Evolutionary conservation across 2,113 vertebrate genomes (phyloP).

Genomic region (Manacus vitellinus): DNA sequence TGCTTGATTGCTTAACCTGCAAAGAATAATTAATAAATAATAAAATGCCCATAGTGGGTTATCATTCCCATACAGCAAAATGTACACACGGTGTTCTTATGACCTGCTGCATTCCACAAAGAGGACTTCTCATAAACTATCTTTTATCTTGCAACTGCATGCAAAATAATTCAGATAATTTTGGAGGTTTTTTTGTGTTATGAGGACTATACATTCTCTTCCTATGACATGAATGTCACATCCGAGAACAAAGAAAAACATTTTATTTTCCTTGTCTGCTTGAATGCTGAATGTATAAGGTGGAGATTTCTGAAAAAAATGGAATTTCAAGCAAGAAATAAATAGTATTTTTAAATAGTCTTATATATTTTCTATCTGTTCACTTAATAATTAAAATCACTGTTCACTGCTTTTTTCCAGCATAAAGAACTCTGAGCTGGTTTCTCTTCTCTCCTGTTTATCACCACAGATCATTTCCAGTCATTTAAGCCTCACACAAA

Average conservation of each 20-base stretch:
- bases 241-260: background rate
- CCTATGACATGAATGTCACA: background rate
- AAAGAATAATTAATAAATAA: conserved; percentile 15
- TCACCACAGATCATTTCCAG: background rate
- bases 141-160: background rate
- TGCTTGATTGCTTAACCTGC: background rate
- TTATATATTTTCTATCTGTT: background rate
- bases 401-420: background rate
- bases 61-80: background rate
- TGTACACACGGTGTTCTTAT: background rate
- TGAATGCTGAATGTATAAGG: background rate
- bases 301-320: background rate
- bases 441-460: background rate
- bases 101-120: background rate
- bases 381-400: conserved; percentile 1
- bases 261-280: background rate
- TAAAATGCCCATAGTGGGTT: background rate
- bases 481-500: background rate
- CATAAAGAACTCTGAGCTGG: background rate
- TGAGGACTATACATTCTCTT: background rate
- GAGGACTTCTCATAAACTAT: background rate
- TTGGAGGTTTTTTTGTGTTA: background rate
- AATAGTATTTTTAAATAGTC: background rate
- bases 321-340: background rate
- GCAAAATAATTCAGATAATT: background rate